These are phyloP conservation scores for Lemur catta DNA, from an alignment of 2,797 vertebrate genomes.

Conservation along the genomic window DNA sequence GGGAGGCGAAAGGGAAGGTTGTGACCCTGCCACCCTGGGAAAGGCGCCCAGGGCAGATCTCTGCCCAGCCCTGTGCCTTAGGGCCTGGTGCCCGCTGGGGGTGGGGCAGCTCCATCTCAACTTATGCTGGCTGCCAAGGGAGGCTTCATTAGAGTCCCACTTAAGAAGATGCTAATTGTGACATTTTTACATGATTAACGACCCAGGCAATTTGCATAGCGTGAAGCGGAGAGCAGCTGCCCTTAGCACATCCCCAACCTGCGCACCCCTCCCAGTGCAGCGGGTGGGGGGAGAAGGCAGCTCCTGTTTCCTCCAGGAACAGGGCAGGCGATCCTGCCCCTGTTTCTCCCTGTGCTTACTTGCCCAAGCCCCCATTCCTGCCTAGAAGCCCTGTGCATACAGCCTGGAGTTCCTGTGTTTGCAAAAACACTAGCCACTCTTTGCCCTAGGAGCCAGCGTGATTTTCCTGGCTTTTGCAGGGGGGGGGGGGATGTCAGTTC, in stretches of 20 bases:
- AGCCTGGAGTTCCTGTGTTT: not conserved
- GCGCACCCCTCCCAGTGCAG: slow-evolving; percentile 42
- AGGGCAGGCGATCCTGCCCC: slow-evolving; percentile 24
- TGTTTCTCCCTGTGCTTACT: not conserved
- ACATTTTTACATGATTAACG: slow-evolving; percentile 88
- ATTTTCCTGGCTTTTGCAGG: not conserved
- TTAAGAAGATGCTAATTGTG: slow-evolving; percentile 87
- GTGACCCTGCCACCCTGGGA: not conserved
- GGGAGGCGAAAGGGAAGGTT: not conserved
- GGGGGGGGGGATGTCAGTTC: not conserved
- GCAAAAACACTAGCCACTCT: not conserved
- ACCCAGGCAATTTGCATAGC: slow-evolving; percentile 85
- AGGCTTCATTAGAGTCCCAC: slow-evolving; percentile 85
- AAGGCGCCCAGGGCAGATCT: slow-evolving; percentile 83
- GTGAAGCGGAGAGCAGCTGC: slow-evolving; percentile 66
- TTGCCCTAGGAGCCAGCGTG: not conserved
- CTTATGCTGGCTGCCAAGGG: slow-evolving; percentile 76
- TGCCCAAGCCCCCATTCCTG: not conserved
- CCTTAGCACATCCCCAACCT: slow-evolving; percentile 65
- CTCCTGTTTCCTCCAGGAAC: slow-evolving; percentile 35
- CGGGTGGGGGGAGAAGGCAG: slow-evolving; percentile 34
- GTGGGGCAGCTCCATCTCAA: slow-evolving; percentile 72
- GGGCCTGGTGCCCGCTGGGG: slow-evolving; percentile 63
- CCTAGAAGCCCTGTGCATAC: not conserved
- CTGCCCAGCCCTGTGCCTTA: slow-evolving; percentile 63